Base-by-base conservation (phyloP, 2,113 vertebrate species). In the Charina bottae region DNA sequence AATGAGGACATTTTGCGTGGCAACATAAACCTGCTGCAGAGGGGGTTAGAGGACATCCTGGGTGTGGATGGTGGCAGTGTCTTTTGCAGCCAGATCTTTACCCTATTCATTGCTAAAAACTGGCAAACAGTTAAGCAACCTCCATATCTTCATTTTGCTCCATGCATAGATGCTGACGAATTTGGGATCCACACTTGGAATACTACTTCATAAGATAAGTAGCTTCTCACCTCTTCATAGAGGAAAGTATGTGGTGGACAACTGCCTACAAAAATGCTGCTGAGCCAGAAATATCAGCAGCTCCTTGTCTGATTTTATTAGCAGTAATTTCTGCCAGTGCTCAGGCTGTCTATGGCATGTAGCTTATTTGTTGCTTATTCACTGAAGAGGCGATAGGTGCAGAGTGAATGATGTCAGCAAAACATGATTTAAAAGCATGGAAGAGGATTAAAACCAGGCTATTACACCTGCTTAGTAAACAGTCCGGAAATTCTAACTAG, bases 331-430 rank as follows among this genome's bases (percentile, higher is more conserved):
- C 72, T 83, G 88, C 60, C 58, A 85, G 7, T 59, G 78, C 90
- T 89, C 85, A 95, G 94, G 88, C 64, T 54, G 88, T 42, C 92
- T 78, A 60, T 88, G 92, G 87, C 88, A 93, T 0, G 12, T 68
- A 92, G 83, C 37, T 93, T 93, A 88, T 90, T 93, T 92, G 93
- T 88, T 93, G 78, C 54, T 46, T 89, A 3, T 92, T 95, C 90
- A 88, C 91, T 93, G 89, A 93, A 93, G 83, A 95, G 87, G 89
- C 62, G 87, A 91, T 94, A 94, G 92, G 83, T 96, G 85, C 93
- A 92, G 87, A 94, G 49, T 88, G 87, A 96, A 91, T 9, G 49
- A 84, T 85, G 92, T 92, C 90, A 95, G 90, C 3, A 53, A 85
- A 28, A 95, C 87, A 92, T 92, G 92, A 94, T 85, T 93, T 85